Evolutionary conservation across 2,797 vertebrate genomes (phyloP).

Genomic region (Sebastes cheni): DNA sequence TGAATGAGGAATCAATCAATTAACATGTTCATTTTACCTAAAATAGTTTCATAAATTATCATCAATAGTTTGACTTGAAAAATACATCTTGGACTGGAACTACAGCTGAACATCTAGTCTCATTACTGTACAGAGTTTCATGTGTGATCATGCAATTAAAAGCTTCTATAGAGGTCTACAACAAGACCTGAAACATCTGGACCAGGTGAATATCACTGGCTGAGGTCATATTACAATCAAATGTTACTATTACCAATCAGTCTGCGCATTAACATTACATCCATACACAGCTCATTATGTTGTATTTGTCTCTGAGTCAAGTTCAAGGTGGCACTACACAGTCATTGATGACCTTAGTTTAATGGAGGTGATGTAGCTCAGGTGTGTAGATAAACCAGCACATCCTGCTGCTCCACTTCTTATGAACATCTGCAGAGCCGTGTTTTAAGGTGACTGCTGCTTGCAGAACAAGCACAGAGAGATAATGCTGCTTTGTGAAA

Average conservation of each 20-base stretch:
- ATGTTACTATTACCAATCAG: neutral
- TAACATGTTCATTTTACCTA: neutral
- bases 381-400: too few relatives aligned
- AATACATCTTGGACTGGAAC: too few relatives aligned
- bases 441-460: conserved; percentile 5
- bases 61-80: too few relatives aligned
- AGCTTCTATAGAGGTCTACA: neutral
- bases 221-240: neutral
- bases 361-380: neutral
- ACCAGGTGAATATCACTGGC: too few relatives aligned
- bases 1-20: neutral
- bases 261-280: neutral
- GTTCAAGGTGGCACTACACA: too few relatives aligned
- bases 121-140: too few relatives aligned
- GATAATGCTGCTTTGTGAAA: neutral
- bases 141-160: too few relatives aligned
- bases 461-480: neutral
- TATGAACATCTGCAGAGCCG: fast-evolving
- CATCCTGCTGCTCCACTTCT: neutral
- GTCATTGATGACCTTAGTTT: neutral
- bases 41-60: neutral
- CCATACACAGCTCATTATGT: neutral
- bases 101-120: too few relatives aligned
- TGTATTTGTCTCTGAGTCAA: too few relatives aligned
- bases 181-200: neutral